Evolutionary conservation across 2,888 invertebrate genomes (phyloP).

Genomic region (Trissolcus japonicus): DNA sequence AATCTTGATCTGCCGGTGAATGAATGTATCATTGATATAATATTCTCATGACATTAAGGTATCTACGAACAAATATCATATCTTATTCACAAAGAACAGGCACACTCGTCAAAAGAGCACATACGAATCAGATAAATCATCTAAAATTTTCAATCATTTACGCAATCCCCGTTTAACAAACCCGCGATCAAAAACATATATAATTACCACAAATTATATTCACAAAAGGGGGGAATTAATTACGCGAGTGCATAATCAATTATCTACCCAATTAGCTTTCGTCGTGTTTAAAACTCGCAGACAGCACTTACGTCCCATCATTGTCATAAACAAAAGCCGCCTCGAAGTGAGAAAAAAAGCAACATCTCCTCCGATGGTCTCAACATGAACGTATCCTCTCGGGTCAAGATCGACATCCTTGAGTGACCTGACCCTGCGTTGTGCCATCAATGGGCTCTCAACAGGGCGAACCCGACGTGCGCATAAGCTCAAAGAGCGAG

Average conservation of each 20-base stretch:
- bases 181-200: slow-evolving; percentile 1
- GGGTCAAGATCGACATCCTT: slow-evolving; percentile 53
- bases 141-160: slow-evolving; percentile 35
- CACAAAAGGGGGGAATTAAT: slow-evolving; percentile 21
- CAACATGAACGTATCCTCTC: not conserved
- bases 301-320: slow-evolving; percentile 10
- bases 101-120: slow-evolving; percentile 15
- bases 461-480: slow-evolving; percentile 30
- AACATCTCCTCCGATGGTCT: not conserved
- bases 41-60: slow-evolving; percentile 45
- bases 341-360: not conserved
- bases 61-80: slow-evolving; percentile 34
- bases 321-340: slow-evolving; percentile 26
- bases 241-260: slow-evolving; percentile 12
- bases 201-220: slow-evolving; percentile 25
- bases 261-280: slow-evolving; percentile 15
- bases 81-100: slow-evolving; percentile 3
- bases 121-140: slow-evolving; percentile 34
- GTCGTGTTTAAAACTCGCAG: slow-evolving; percentile 5
- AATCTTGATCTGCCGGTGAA: slow-evolving; percentile 17
- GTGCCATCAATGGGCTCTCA: slow-evolving; percentile 33
- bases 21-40: slow-evolving; percentile 37
- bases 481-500: slow-evolving; percentile 31
- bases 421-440: slow-evolving; percentile 43
- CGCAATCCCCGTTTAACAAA: slow-evolving; percentile 10